A percentile compares a stretch with the other conserved stretches of the same genome.
phyloP scores from a whole-genome alignment of 92 coral and sea anemone genomes.

The Pocillopora meandrina region DNA sequence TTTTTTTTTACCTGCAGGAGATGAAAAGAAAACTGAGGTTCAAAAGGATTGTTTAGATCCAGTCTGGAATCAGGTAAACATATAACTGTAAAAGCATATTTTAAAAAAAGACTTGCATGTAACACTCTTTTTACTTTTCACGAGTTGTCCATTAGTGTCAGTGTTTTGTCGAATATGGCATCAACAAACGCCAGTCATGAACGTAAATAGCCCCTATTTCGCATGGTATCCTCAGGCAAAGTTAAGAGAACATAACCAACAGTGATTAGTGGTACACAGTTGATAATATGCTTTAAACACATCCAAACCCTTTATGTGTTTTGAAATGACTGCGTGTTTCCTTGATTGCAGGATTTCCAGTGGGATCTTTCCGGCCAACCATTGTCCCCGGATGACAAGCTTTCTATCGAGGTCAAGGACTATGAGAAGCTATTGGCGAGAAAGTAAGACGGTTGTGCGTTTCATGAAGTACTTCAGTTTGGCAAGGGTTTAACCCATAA shows the following conservation, averaged over 20 bases:
- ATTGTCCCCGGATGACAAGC: constrained; percentile 69
- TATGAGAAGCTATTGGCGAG: constrained; percentile 70
- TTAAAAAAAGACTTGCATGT: background rate
- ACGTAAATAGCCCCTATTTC: background rate
- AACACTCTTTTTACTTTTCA: background rate
- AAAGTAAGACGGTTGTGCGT: constrained; percentile 57
- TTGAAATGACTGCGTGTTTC: background rate
- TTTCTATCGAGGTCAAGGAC: constrained; percentile 83
- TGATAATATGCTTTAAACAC: too few relatives aligned
- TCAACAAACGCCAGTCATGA: background rate
- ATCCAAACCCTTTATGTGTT: too few relatives aligned
- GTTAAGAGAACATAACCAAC: background rate
- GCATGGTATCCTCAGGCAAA: background rate
- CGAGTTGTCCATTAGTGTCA: background rate
- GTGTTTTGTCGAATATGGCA: background rate
- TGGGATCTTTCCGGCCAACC: constrained; percentile 84
- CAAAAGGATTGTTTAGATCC: constrained; percentile 75
- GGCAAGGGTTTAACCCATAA: background rate
- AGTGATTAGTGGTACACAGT: background rate
- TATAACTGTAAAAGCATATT: background rate
- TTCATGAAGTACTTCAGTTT: background rate
- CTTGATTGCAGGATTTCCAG: constrained; percentile 57
- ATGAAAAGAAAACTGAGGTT: constrained; percentile 75
- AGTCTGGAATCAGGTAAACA: constrained; percentile 65
- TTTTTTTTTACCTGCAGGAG: constrained; percentile 41